Base-by-base conservation (phyloP, 1,140 invertebrate genomes). In the Geopemphigus sp. region DNA sequence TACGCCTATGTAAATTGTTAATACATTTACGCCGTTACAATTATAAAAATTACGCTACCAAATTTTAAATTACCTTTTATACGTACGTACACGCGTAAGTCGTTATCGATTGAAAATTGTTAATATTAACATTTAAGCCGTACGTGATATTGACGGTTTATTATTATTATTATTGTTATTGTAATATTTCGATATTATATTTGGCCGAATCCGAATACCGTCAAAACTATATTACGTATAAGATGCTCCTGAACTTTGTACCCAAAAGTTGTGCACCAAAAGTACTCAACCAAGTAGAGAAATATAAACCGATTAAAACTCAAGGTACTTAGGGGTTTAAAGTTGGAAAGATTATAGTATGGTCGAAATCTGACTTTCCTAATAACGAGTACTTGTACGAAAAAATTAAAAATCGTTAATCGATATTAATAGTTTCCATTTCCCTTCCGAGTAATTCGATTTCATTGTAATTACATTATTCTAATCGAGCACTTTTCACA, bases 231-330 rank as follows among this genome's bases (percentile, higher is more conserved):
- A 68, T 50, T 24, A 47, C n/a, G 22, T 39, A 8, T 72, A 54
- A 54, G 17, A 29, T n/a, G 47, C 26, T 54, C 8, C 14, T 29
- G 68, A 72, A 54, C 24, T 72, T 70, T 50, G 12, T 54, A 54
- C 24, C 50, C 47, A 32, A 72, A 32, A 72, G 47, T 72, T 72
- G 11, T 29, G 47, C 10, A n/a, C 50, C 54, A 11, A 54, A 32
- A 54, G 47, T 32, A n/a, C 17, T 54, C 8, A 53, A n/a, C 11
- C 22, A 15, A 68, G 45, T 17, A 50, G 45, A 29, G 24, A 54
- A 54, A 54, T 54, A 14, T 50, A 72, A 72, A 72, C 68, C 17
- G 10, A 72, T 72, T 72, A 53, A 72, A 54, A 54, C 26, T 72
- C 29, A 17, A 32, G 24, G 22, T 70, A 15, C 8, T 72, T 29